A percentile compares a stretch with the other conserved stretches of the same genome.
phyloP scores from a whole-genome alignment of 2,797 vertebrate genomes.

The Clarias pachynema region DNA sequence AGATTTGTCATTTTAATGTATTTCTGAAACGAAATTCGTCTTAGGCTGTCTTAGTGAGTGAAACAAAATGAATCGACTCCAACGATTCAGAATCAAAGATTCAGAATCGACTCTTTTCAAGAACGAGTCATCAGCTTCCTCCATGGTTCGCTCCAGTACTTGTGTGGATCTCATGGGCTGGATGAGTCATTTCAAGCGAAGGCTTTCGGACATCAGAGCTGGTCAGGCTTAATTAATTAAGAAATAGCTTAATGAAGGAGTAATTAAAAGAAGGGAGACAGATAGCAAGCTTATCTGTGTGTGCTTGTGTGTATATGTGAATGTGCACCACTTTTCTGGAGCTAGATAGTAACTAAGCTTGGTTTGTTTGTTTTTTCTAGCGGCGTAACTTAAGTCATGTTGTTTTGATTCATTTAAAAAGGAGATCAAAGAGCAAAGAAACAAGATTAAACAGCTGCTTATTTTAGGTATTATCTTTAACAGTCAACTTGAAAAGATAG shows the following conservation, averaged over 20 bases:
- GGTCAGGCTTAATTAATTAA: background rate
- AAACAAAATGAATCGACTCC: background rate
- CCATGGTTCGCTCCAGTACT: background rate
- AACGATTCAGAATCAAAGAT: background rate
- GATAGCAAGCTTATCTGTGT: background rate
- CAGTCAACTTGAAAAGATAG: background rate
- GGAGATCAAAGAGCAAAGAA: background rate
- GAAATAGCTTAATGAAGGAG: background rate
- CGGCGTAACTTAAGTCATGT: background rate
- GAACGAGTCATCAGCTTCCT: background rate
- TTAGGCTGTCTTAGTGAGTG: too few species aligned
- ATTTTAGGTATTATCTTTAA: background rate
- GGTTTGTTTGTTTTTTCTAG: background rate
- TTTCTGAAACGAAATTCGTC: background rate
- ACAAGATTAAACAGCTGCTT: background rate
- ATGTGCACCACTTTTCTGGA: background rate
- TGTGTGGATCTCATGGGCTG: background rate
- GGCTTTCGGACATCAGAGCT: background rate
- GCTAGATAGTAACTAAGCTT: background rate
- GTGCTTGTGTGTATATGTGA: background rate
- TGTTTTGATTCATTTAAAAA: background rate
- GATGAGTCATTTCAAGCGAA: background rate
- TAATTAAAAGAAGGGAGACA: background rate
- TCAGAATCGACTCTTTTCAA: background rate
- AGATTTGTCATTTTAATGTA: background rate